Conservation (phyloP, 2,888 invertebrate genomes). For the Ligdia adustata region DNA sequence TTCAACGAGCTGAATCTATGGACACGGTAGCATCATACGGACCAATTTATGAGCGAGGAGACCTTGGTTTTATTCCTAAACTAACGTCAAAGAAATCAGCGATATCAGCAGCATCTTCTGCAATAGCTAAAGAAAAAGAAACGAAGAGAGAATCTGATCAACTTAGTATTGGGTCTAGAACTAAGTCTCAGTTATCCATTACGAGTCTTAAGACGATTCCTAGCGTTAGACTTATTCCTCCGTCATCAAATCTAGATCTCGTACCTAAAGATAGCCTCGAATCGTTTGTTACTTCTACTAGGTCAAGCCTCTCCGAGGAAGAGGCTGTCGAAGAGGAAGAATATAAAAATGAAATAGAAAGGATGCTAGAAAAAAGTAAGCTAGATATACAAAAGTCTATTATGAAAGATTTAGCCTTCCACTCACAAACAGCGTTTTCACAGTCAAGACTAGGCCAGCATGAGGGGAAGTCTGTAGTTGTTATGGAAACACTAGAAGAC, state of each 20-base stretch:
- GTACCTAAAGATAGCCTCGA: constrained; percentile 60
- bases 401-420: constrained; percentile 63
- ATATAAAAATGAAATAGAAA: constrained; percentile 50
- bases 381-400: constrained; percentile 69
- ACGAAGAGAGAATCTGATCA: constrained; percentile 33
- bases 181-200: constrained; percentile 49
- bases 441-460: constrained; percentile 40
- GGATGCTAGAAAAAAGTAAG: constrained; percentile 61
- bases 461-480: constrained; percentile 40
- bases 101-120: constrained; percentile 36
- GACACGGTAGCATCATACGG: constrained; percentile 77
- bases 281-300: constrained; percentile 65
- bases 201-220: constrained; percentile 69
- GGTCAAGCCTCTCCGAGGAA: constrained; percentile 47
- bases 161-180: constrained; percentile 34
- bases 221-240: constrained; percentile 59
- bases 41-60: constrained; percentile 85
- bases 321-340: constrained; percentile 45
- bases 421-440: constrained; percentile 41
- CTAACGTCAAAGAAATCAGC: constrained; percentile 49
- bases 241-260: constrained; percentile 42
- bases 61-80: constrained; percentile 87
- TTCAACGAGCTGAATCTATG: constrained; percentile 64
- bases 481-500: constrained; percentile 28
- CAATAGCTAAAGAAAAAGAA: constrained; percentile 46